Conservation (phyloP, 1,140 invertebrate species). For the Pseudachorutes palmiensis region DNA sequence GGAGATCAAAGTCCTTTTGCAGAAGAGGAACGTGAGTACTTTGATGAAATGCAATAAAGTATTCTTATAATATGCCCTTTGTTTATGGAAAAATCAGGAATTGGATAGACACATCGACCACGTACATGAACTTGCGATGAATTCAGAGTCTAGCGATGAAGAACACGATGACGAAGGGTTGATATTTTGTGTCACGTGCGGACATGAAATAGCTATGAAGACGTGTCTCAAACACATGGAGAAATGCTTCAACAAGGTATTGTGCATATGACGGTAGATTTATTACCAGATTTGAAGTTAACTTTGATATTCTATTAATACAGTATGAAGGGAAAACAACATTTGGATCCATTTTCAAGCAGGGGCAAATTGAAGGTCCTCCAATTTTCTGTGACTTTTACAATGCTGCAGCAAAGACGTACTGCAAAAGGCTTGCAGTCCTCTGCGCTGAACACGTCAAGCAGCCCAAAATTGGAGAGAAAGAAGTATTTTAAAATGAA, state of each 20-base stretch:
- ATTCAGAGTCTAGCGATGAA: slow-evolving; percentile 55
- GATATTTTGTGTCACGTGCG: slow-evolving; percentile 92
- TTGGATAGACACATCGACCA: slow-evolving; percentile 72
- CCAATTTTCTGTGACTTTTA: slow-evolving; percentile 98
- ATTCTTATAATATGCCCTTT: no score
- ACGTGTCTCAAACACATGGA: slow-evolving; percentile 90
- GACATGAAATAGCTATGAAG: slow-evolving; percentile 78
- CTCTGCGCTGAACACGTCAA: slow-evolving; percentile 97
- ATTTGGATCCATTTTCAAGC: slow-evolving; percentile 84
- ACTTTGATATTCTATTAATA: slow-evolving; percentile 39
- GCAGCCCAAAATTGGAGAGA: slow-evolving; percentile 78
- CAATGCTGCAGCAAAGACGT: slow-evolving; percentile 79
- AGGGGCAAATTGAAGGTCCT: slow-evolving; percentile 70
- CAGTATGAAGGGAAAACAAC: slow-evolving; percentile 93
- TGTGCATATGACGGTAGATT: slow-evolving; percentile 6
- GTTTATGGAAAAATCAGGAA: slow-evolving; percentile 45
- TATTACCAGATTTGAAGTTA: neutral
- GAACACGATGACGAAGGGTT: slow-evolving; percentile 68
- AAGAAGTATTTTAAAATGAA: slow-evolving; percentile 49
- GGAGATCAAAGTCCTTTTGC: slow-evolving; percentile 67
- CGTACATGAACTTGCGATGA: slow-evolving; percentile 56
- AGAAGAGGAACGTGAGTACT: slow-evolving; percentile 50
- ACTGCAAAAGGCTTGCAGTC: slow-evolving; percentile 89
- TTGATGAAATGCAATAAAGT: no score
- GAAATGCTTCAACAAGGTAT: slow-evolving; percentile 84